These are phyloP conservation scores for Dendrocincla tyrannina DNA, from an alignment of 2,797 vertebrate species.

Conservation along the genomic window DNA sequence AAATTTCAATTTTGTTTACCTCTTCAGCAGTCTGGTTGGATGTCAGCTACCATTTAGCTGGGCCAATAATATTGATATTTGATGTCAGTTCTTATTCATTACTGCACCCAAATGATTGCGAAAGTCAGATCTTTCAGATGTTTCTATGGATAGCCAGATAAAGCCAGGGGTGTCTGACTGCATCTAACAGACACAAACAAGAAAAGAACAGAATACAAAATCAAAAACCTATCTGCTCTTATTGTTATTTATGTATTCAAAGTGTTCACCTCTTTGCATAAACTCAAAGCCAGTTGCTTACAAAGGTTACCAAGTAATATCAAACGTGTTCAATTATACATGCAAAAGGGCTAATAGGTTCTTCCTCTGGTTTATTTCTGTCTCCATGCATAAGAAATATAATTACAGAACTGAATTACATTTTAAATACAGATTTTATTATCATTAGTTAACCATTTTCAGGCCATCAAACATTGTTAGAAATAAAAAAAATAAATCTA, in stretches of 20 bases:
- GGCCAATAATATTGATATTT: conserved; percentile 78
- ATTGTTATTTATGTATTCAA: conserved; percentile 66
- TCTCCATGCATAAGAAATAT: conserved; percentile 45
- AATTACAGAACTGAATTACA: conserved; percentile 54
- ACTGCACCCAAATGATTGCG: conserved; percentile 58
- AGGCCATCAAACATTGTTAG: background rate
- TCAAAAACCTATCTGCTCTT: background rate
- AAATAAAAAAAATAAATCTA: background rate
- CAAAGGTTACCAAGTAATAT: conserved; percentile 51
- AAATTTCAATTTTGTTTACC: conserved; percentile 76
- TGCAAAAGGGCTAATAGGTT: conserved; percentile 59
- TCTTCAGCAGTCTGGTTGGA: conserved; percentile 62
- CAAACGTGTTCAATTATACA: conserved; percentile 55
- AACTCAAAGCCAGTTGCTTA: conserved; percentile 53
- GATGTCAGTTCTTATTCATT: conserved; percentile 78
- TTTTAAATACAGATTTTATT: conserved; percentile 51
- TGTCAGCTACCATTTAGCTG: conserved; percentile 77
- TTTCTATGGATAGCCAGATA: conserved; percentile 53
- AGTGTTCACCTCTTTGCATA: conserved; percentile 39
- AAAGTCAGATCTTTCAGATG: conserved; percentile 70
- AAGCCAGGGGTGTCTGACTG: conserved; percentile 25
- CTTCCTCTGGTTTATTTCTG: conserved; percentile 60
- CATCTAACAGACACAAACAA: conserved; percentile 49
- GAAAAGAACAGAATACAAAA: conserved; percentile 63
- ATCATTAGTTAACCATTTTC: conserved; percentile 36